These are phyloP conservation scores for Halesus radiatus DNA, from an alignment of 1,140 invertebrate species.

Conservation along the genomic window DNA sequence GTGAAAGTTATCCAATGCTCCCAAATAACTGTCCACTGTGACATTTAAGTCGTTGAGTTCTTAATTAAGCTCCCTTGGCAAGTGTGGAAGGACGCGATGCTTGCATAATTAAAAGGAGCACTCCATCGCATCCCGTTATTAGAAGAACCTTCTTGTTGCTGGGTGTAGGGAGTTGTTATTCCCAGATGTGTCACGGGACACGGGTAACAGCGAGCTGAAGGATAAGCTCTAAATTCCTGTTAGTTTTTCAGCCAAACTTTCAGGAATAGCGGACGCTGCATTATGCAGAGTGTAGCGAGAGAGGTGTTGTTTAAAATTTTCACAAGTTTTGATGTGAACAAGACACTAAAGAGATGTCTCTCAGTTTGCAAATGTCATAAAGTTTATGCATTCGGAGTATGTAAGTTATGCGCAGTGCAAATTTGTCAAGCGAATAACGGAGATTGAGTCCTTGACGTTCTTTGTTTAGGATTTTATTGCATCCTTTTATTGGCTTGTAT, in stretches of 20 bases:
- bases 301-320: conserved; percentile 25
- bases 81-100: conserved; percentile 4
- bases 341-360: conserved; percentile 25
- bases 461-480: conserved; percentile 3
- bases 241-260: conserved; percentile 34
- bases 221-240: not conserved
- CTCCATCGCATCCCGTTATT: conserved; percentile 9
- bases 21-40: conserved; percentile 16
- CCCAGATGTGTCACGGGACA: conserved; percentile 14
- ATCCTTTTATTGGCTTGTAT: conserved; percentile 19
- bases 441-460: conserved; percentile 9
- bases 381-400: conserved; percentile 16
- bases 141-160: conserved; percentile 1
- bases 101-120: conserved; percentile 34
- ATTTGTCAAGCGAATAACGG: conserved; percentile 14
- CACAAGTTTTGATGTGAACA: conserved; percentile 28
- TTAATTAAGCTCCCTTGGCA: conserved; percentile 11
- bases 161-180: not conserved
- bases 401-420: conserved; percentile 5
- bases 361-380: conserved; percentile 5
- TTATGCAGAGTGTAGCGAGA: conserved; percentile 14
- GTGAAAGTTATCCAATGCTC: not conserved
- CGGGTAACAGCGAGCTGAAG: conserved; percentile 13
- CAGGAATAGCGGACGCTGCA: not conserved
- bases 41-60: conserved; percentile 25